These are phyloP conservation scores for Dasypogon diadema DNA, from an alignment of 2,888 invertebrate genomes.

Conservation along the genomic window DNA sequence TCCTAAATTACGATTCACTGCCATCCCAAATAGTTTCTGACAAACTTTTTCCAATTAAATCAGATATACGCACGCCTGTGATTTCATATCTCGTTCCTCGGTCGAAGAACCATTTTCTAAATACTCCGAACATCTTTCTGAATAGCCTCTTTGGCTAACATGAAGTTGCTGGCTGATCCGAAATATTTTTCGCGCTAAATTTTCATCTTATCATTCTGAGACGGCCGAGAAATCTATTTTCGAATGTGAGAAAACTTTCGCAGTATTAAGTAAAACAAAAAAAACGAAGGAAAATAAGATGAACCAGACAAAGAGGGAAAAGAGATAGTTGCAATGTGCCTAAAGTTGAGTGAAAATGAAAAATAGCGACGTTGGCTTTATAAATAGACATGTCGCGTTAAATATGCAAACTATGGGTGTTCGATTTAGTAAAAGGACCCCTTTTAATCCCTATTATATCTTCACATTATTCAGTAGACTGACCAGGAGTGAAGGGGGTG, in stretches of 20 bases:
- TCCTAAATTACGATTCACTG: too few relatives aligned
- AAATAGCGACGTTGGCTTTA: background rate
- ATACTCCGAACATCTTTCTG: too few relatives aligned
- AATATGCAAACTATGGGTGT: constrained; percentile 16
- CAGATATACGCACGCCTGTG: background rate
- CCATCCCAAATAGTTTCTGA: too few relatives aligned
- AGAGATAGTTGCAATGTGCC: background rate
- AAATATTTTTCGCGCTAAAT: background rate
- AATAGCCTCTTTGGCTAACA: background rate
- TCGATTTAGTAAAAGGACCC: background rate
- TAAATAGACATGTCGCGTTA: constrained; percentile 21
- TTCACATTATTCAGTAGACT: background rate
- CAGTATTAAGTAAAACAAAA: constrained; percentile 31
- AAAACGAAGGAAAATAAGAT: constrained; percentile 7
- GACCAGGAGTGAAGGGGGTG: background rate
- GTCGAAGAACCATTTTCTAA: too few relatives aligned
- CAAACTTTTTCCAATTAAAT: background rate
- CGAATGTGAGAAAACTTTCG: constrained; percentile 32
- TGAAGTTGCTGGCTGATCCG: background rate
- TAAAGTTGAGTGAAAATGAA: background rate
- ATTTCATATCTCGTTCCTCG: too few relatives aligned
- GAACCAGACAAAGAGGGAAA: background rate
- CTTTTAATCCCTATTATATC: background rate
- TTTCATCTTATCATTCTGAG: constrained; percentile 23
- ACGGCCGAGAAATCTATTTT: constrained; percentile 40